Evolutionary conservation across 2,797 vertebrate genomes (phyloP).

Genomic region (Rhodeus uyekii): DNA sequence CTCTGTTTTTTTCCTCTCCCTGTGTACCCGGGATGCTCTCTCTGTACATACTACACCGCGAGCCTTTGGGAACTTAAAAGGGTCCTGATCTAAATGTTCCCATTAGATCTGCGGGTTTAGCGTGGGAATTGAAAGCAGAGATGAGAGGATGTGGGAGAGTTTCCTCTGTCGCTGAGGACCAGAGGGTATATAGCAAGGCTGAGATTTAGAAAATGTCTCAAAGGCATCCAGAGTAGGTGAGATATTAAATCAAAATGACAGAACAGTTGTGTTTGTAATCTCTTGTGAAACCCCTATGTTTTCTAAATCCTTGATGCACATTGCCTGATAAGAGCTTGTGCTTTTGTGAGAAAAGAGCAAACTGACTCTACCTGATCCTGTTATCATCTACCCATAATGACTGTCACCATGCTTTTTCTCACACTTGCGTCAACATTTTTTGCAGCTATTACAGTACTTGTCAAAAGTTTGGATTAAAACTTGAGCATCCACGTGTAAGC

Average conservation of each 20-base stretch:
- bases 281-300: background rate
- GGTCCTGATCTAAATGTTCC: slow-evolving; percentile 65
- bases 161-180: slow-evolving; percentile 59
- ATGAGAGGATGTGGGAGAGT: slow-evolving; percentile 70
- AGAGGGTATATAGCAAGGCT: slow-evolving; percentile 57
- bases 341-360: slow-evolving; percentile 61
- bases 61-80: slow-evolving; percentile 52
- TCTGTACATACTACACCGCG: slow-evolving; percentile 53
- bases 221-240: background rate
- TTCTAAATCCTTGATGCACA: slow-evolving; percentile 7
- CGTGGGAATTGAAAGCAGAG: slow-evolving; percentile 75
- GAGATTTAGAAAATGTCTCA: background rate
- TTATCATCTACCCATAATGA: slow-evolving; percentile 52
- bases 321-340: slow-evolving; percentile 59
- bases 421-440: too few species aligned
- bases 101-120: slow-evolving; percentile 61
- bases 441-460: too few species aligned
- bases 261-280: background rate
- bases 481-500: too few species aligned
- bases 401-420: slow-evolving; percentile 57
- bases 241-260: background rate
- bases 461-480: too few species aligned
- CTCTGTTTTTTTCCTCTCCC: slow-evolving; percentile 39
- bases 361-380: slow-evolving; percentile 65
- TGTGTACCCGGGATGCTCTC: slow-evolving; percentile 12